Evolutionary conservation across 2,113 vertebrate species (phyloP).

Genomic region (Chascanopsetta lugubris): DNA sequence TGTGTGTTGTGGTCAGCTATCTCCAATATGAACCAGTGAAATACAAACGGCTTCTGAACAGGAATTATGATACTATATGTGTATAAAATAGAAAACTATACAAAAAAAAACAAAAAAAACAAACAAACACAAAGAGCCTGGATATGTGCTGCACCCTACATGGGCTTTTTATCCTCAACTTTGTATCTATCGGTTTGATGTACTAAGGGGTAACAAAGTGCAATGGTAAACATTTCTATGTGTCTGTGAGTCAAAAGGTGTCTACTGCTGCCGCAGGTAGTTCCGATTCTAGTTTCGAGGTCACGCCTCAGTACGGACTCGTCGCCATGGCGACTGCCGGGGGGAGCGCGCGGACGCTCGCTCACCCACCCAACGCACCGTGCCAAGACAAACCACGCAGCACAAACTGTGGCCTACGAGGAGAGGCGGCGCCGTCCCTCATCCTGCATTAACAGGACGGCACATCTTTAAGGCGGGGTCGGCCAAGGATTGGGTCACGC

Average conservation of each 20-base stretch:
- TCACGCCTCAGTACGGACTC: conserved; percentile 38
- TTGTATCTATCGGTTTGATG: conserved; percentile 78
- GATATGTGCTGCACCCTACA: conserved; percentile 82
- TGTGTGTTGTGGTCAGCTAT: conserved; percentile 78
- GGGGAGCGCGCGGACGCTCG: conserved; percentile 57
- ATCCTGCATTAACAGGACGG: conserved; percentile 55
- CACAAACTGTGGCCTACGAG: conserved; percentile 56
- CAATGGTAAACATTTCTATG: conserved; percentile 71
- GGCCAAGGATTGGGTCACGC: conserved; percentile 43
- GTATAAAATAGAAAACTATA: conserved; percentile 67
- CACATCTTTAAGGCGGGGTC: conserved; percentile 23
- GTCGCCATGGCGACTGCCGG: conserved; percentile 44
- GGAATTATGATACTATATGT: conserved; percentile 74
- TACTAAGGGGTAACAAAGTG: conserved; percentile 70
- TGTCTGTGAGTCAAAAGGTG: conserved; percentile 64
- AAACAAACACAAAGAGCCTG: conserved; percentile 74
- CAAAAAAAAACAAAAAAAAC: conserved; percentile 19
- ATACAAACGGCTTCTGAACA: conserved; percentile 73
- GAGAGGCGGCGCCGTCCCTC: conserved; percentile 48
- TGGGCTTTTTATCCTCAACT: conserved; percentile 81
- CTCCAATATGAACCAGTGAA: conserved; percentile 78
- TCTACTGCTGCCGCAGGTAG: conserved; percentile 44
- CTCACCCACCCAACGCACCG: conserved; percentile 61
- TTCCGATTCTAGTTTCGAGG: conserved; percentile 47
- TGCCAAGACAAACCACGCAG: conserved; percentile 73